Percentiles rank a stretch among this genome's conserved stretches.
Conservation (phyloP, 2,113 vertebrate genomes). For the Gallinago media region DNA sequence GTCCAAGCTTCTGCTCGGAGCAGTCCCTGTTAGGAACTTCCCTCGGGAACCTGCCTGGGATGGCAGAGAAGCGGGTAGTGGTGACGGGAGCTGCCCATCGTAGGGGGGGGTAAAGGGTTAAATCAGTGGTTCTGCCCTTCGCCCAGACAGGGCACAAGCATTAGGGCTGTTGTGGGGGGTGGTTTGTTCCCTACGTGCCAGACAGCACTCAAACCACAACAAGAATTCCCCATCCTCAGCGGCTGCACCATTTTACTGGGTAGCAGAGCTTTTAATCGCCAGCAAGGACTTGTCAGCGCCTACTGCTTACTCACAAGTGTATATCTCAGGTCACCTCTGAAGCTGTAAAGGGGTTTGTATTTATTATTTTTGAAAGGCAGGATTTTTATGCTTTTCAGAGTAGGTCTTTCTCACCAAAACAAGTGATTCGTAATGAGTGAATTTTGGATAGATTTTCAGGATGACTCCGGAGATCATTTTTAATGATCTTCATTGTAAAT, state of each 20-base stretch:
- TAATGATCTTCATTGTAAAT: not conserved
- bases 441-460: not conserved
- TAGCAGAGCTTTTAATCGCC: conserved; percentile 43
- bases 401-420: not conserved
- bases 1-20: not conserved
- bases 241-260: not conserved
- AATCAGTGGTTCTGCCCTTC: not conserved
- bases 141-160: not conserved
- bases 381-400: not conserved
- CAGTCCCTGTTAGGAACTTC: not conserved
- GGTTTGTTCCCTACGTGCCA: conserved; percentile 10
- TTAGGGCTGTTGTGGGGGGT: not conserved
- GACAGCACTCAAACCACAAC: conserved; percentile 28
- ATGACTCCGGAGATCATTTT: not conserved
- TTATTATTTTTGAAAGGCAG: not conserved
- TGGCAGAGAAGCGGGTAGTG: rapidly evolving
- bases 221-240: not conserved
- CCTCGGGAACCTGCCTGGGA: not conserved
- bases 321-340: conserved; percentile 23
- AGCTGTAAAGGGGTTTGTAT: not conserved
- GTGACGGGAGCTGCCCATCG: rapidly evolving
- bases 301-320: not conserved
- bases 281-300: not conserved
- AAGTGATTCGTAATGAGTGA: not conserved
- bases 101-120: rapidly evolving